phyloP scores from a whole-genome alignment of 2,888 invertebrate genomes.

The Pheosia tremula region DNA sequence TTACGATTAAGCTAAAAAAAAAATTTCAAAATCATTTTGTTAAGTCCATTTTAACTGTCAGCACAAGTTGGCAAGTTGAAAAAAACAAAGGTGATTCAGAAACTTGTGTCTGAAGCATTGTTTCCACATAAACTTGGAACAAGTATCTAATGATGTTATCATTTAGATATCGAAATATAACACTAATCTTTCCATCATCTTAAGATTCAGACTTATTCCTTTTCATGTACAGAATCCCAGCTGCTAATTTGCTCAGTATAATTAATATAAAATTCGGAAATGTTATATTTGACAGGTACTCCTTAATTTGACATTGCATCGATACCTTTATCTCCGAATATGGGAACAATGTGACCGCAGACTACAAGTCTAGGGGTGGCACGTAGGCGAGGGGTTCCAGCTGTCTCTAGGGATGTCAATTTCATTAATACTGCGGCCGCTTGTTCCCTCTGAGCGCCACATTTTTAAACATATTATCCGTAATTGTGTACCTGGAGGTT shows the following conservation, averaged over 20 bases:
- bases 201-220: not conserved
- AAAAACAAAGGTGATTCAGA: too few relatives aligned
- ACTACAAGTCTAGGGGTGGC: conserved; percentile 33
- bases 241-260: conserved; percentile 20
- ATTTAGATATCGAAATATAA: not conserved
- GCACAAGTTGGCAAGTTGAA: too few relatives aligned
- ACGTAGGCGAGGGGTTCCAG: conserved; percentile 49
- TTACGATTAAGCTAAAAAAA: too few relatives aligned
- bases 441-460: conserved; percentile 54
- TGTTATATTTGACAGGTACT: conserved; percentile 41
- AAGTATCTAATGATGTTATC: not conserved
- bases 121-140: too few relatives aligned
- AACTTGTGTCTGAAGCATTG: too few relatives aligned
- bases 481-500: conserved; percentile 75
- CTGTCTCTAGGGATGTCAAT: conserved; percentile 75
- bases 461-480: conserved; percentile 77
- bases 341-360: conserved; percentile 45
- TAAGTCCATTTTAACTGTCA: too few relatives aligned
- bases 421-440: conserved; percentile 79
- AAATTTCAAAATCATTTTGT: too few relatives aligned
- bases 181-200: not conserved
- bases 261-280: conserved; percentile 43
- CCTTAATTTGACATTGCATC: conserved; percentile 54
- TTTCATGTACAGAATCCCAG: not conserved
- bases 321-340: conserved; percentile 56